Evolutionary conservation across 2,888 invertebrate species (phyloP).

Genomic region (Ryuthela nishihirai): DNA sequence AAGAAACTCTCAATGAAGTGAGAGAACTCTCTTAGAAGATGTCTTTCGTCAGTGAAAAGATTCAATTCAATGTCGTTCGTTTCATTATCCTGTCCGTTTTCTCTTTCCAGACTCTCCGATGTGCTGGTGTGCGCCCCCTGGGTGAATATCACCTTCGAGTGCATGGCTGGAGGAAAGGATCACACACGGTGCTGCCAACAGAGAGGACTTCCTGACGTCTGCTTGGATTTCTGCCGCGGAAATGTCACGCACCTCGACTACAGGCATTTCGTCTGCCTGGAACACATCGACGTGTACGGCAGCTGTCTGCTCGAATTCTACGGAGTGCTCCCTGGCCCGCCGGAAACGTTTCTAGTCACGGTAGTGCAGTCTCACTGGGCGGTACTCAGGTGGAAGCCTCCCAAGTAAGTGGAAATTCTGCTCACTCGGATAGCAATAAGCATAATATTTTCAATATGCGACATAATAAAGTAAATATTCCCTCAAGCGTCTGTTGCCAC

Average conservation of each 20-base stretch:
- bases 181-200: slow-evolving; percentile 75
- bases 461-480: no score
- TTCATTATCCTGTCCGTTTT: no score
- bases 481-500: no score
- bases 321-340: slow-evolving; percentile 72
- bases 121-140: slow-evolving; percentile 86
- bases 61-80: no score
- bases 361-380: slow-evolving; percentile 72
- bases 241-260: slow-evolving; percentile 73
- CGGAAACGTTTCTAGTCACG: slow-evolving; percentile 62
- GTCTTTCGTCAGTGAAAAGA: no score
- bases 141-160: slow-evolving; percentile 74
- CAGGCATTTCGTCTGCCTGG: slow-evolving; percentile 76
- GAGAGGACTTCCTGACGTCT: slow-evolving; percentile 68
- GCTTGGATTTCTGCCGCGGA: slow-evolving; percentile 72
- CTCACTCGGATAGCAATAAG: no score
- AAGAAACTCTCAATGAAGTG: no score
- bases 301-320: slow-evolving; percentile 80
- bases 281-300: slow-evolving; percentile 74
- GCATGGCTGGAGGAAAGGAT: slow-evolving; percentile 73
- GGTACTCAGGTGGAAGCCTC: slow-evolving; percentile 72
- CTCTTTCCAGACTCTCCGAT: slow-evolving; percentile 64
- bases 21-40: no score
- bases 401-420: slow-evolving; percentile 49
- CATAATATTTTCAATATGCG: no score